phyloP scores from a whole-genome alignment of 2,888 invertebrate genomes.

The Sinhomidia bicolor region DNA sequence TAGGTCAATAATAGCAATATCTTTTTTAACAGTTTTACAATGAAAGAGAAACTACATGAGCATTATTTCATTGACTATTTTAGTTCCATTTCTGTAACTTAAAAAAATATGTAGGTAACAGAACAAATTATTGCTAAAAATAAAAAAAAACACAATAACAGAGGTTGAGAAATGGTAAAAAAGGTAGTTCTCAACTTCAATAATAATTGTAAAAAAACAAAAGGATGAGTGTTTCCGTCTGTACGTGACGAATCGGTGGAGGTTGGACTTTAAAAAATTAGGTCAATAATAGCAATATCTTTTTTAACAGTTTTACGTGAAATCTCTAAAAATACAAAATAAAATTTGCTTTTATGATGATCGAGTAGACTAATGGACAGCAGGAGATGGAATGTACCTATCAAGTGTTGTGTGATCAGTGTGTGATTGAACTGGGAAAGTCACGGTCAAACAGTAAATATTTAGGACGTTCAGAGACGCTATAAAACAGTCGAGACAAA shows the following conservation, averaged over 20 bases:
- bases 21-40: too few species aligned
- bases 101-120: not conserved
- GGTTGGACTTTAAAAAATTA: not conserved
- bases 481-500: too few species aligned
- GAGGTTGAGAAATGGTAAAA: too few species aligned
- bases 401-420: too few species aligned
- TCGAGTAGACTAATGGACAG: not conserved
- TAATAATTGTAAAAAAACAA: not conserved
- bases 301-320: constrained; percentile 3
- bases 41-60: constrained; percentile 45
- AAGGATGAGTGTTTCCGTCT: not conserved
- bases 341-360: not conserved
- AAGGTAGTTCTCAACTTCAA: too few species aligned
- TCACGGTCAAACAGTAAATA: not conserved
- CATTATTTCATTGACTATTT: not conserved
- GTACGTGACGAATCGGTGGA: constrained; percentile 35
- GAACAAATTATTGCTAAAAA: too few species aligned
- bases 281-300: constrained; percentile 16
- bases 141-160: too few species aligned
- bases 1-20: too few species aligned
- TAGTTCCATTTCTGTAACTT: not conserved
- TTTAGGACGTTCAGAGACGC: not conserved
- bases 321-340: not conserved
- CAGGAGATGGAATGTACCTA: not conserved
- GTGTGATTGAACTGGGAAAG: not conserved